Evolutionary conservation across 1,140 invertebrate species (phyloP).

Genomic region (Pogonomyrmex californicus): DNA sequence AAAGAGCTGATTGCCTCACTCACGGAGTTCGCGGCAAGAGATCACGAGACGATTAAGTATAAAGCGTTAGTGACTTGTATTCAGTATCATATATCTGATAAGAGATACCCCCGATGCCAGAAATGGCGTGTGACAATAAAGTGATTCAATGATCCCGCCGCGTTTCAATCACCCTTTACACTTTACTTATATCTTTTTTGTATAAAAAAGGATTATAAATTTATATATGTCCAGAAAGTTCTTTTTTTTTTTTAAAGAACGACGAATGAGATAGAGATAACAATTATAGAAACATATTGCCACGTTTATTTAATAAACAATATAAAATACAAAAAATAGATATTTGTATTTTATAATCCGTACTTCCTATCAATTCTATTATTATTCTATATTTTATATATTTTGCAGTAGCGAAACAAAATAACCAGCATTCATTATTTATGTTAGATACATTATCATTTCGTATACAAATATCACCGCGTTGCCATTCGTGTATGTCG

Average conservation of each 20-base stretch:
- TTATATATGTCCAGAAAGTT: background rate
- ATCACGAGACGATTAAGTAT: slow-evolving; percentile 81
- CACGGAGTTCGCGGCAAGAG: slow-evolving; percentile 80
- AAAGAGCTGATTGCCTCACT: slow-evolving; percentile 29
- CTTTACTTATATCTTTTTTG: background rate
- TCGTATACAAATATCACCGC: no score
- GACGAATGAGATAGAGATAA: background rate
- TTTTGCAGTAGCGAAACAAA: no score
- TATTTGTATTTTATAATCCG: no score
- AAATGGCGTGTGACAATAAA: slow-evolving; percentile 87
- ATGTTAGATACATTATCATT: no score
- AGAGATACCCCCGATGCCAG: slow-evolving; percentile 86
- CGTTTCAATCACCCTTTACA: slow-evolving; percentile 76
- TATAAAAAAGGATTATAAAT: background rate
- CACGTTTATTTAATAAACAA: background rate
- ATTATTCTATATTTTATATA: no score
- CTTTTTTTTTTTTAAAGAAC: background rate
- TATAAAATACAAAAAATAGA: background rate
- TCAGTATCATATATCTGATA: slow-evolving; percentile 85
- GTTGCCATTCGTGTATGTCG: no score
- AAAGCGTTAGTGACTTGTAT: slow-evolving; percentile 85
- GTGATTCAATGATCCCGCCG: slow-evolving; percentile 85
- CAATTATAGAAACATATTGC: no score
- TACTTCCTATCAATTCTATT: no score
- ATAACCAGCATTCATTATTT: no score